phyloP scores from a whole-genome alignment of 2,113 vertebrate genomes.

The Catharus fuscescens region DNA sequence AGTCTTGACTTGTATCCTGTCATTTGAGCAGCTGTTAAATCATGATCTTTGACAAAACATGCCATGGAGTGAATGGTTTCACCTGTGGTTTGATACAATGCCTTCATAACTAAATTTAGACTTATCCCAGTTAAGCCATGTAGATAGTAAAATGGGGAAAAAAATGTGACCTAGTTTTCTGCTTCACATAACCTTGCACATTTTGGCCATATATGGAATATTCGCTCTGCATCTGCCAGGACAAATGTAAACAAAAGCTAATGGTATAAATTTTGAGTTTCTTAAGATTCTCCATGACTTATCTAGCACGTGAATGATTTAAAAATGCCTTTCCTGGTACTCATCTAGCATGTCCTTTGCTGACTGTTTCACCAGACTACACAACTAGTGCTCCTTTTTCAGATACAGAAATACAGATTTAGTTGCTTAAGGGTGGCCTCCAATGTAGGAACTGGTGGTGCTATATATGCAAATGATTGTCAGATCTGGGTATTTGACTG shows the following conservation, averaged over 20 bases:
- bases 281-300: not conserved
- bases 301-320: not conserved
- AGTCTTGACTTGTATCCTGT: not conserved
- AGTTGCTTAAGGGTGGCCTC: not conserved
- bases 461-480: not conserved
- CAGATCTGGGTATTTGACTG: not conserved
- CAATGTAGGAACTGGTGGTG: not conserved
- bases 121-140: not conserved
- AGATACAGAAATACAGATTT: not conserved
- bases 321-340: not conserved
- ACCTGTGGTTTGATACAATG: not conserved
- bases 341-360: not conserved
- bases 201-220: not conserved
- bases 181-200: not conserved
- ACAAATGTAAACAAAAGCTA: not conserved
- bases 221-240: not conserved
- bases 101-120: not conserved
- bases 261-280: not conserved
- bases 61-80: not conserved
- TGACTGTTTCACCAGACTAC: not conserved
- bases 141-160: not conserved
- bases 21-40: not conserved
- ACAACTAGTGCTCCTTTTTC: not conserved
- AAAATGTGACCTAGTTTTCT: not conserved
- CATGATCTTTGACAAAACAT: not conserved